Conservation (phyloP, 2,888 invertebrate genomes). For the Eledone cirrhosa region DNA sequence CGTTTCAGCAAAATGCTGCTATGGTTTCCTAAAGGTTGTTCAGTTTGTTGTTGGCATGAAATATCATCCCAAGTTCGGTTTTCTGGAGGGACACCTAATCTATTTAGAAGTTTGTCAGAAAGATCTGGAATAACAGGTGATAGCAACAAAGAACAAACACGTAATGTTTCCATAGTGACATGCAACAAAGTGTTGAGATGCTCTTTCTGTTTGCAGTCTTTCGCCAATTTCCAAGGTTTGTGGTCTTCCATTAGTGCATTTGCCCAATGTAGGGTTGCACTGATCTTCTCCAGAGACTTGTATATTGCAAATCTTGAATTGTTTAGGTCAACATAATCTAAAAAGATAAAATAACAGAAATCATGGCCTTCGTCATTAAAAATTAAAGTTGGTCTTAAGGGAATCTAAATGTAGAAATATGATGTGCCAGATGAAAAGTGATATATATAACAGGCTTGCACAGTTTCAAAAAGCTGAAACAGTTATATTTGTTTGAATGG, state of each 20-base stretch:
- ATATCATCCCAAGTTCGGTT: slow-evolving; percentile 37
- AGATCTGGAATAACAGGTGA: slow-evolving; percentile 87
- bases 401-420: no score
- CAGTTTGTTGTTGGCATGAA: neutral
- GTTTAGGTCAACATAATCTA: slow-evolving; percentile 73
- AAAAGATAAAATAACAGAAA: slow-evolving; percentile 38
- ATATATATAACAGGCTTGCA: no score
- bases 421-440: no score
- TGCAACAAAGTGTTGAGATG: slow-evolving; percentile 77
- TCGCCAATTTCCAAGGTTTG: slow-evolving; percentile 88
- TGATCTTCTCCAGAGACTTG: slow-evolving; percentile 81
- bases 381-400: no score
- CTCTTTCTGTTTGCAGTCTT: slow-evolving; percentile 68
- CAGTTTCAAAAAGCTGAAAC: no score
- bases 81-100: slow-evolving; percentile 56
- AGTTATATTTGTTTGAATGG: no score
- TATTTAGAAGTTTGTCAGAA: slow-evolving; percentile 73
- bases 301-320: slow-evolving; percentile 84
- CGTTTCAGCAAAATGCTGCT: slow-evolving; percentile 32
- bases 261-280: slow-evolving; percentile 78
- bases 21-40: slow-evolving; percentile 25
- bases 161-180: slow-evolving; percentile 83
- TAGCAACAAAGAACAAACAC: slow-evolving; percentile 82
- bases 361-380: no score
- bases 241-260: slow-evolving; percentile 87